Percentiles rank a stretch among this genome's conserved stretches.
phyloP scores from a whole-genome alignment of 2,797 vertebrate genomes.

The Neopelma chrysocephalum region DNA sequence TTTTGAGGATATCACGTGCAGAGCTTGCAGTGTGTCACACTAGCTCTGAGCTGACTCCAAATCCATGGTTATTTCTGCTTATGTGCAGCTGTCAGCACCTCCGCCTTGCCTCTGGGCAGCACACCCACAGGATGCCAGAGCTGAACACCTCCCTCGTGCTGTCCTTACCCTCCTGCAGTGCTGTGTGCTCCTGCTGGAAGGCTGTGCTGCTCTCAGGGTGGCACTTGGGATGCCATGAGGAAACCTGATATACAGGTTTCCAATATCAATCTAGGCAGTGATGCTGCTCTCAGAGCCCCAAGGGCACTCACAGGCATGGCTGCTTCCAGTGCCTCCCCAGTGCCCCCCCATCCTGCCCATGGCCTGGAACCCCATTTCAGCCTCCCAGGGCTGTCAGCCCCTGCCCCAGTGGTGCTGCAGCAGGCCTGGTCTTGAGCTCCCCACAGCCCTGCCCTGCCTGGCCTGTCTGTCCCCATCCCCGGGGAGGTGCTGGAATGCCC shows the following conservation, averaged over 20 bases:
- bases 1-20: not conserved
- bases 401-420: not conserved
- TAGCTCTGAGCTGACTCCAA: not conserved
- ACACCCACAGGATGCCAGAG: not conserved
- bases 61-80: not conserved
- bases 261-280: accelerated
- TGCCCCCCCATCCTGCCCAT: not conserved
- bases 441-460: not conserved
- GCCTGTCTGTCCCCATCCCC: not conserved
- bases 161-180: not conserved
- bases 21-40: not conserved
- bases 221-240: accelerated
- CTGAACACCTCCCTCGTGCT: not conserved
- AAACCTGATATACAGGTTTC: not conserved
- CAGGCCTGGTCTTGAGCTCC: not conserved
- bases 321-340: not conserved
- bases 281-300: not conserved
- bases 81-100: not conserved
- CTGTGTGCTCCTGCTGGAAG: not conserved
- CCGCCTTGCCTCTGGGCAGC: not conserved
- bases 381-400: not conserved
- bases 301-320: not conserved
- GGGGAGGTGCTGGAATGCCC: not conserved
- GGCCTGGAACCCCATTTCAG: not conserved
- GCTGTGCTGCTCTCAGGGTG: not conserved